Conservation (phyloP, 2,113 vertebrate species). For the Syngnathoides biaculeatus region DNA sequence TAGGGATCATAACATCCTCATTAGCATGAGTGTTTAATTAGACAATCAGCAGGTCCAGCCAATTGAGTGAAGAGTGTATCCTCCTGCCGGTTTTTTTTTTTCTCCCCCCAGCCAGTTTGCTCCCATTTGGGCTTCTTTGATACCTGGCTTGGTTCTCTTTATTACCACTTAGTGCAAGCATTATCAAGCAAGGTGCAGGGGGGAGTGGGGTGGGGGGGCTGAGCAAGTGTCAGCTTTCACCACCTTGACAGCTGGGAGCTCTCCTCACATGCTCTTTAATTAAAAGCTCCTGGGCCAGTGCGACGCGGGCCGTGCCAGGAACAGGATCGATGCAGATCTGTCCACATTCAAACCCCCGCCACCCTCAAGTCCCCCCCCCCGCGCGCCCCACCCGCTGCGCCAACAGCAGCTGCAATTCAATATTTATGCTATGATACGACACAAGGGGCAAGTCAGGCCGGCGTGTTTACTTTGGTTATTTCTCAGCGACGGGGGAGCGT, state of each 20-base stretch:
- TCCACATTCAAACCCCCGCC: conserved; percentile 44
- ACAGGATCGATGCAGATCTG: conserved; percentile 68
- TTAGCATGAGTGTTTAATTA: conserved; percentile 66
- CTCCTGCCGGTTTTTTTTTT: conserved; percentile 52
- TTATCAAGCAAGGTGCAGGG: conserved; percentile 54
- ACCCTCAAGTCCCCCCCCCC: background rate
- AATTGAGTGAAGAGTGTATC: conserved; percentile 65
- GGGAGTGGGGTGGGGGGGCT: background rate
- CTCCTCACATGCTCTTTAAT: conserved; percentile 78
- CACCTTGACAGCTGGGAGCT: conserved; percentile 72
- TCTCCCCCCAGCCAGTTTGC: conserved; percentile 48
- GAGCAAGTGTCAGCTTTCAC: conserved; percentile 72
- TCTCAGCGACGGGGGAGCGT: conserved; percentile 36
- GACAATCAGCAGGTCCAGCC: conserved; percentile 61
- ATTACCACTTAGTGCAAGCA: background rate
- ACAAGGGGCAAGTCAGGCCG: conserved; percentile 26
- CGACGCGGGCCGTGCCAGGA: conserved; percentile 62
- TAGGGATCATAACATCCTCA: conserved; percentile 69
- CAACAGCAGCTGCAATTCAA: conserved; percentile 59
- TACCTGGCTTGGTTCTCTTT: background rate
- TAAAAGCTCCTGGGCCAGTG: conserved; percentile 75
- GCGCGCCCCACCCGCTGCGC: conserved; percentile 36
- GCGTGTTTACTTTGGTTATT: conserved; percentile 48
- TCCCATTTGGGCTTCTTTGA: conserved; percentile 60
- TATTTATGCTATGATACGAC: conserved; percentile 60